Percentiles rank a stretch among this genome's conserved stretches.
Conservation (phyloP, 2,113 vertebrate genomes). For the Protobothrops flavoviridis region DNA sequence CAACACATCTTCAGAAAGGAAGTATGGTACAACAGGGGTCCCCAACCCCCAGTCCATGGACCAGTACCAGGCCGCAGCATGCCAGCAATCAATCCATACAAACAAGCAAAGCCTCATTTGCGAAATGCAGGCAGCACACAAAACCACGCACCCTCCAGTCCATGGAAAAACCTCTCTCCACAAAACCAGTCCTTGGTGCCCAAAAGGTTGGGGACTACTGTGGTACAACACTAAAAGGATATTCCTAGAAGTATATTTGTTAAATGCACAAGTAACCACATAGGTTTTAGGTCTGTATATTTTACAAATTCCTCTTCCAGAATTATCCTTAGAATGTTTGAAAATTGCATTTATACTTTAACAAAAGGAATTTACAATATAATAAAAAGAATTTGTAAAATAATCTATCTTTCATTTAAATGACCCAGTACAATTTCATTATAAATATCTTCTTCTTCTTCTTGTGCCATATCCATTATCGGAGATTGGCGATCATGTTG, state of each 20-base stretch:
- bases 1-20: not conserved
- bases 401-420: not conserved
- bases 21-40: not conserved
- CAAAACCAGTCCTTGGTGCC: no score
- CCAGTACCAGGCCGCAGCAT: no score
- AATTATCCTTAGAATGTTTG: accelerated
- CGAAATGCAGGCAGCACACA: no score
- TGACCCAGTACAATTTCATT: not conserved
- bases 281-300: not conserved
- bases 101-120: no score
- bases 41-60: no score
- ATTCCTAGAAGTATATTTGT: not conserved
- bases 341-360: not conserved
- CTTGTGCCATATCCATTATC: no score
- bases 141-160: no score
- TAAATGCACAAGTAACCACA: not conserved
- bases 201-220: no score
- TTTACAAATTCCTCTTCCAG: not conserved
- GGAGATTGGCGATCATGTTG: no score
- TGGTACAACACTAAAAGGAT: not conserved
- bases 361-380: not conserved
- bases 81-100: no score
- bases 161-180: no score
- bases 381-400: not conserved
- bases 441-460: not conserved